These are phyloP conservation scores for Plebejus melissa DNA, from an alignment of 2,888 invertebrate species.

Conservation along the genomic window DNA sequence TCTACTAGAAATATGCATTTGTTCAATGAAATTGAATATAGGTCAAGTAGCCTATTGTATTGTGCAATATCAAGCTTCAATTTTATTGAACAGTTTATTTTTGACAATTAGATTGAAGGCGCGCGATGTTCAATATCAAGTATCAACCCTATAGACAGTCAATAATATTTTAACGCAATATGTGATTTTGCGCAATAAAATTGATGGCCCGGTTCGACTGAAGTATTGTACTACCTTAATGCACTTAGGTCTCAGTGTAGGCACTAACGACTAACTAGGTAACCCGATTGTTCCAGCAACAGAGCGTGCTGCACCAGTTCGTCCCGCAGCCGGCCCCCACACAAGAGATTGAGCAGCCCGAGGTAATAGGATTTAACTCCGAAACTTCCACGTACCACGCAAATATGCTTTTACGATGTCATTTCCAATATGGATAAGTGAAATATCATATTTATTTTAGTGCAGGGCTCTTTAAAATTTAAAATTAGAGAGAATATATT, in stretches of 20 bases:
- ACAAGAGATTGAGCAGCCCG: constrained; percentile 69
- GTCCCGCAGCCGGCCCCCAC: constrained; percentile 71
- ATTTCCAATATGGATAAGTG: neutral
- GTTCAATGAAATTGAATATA: too few species aligned
- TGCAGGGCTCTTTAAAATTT: neutral
- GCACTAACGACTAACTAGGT: neutral
- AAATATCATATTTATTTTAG: neutral
- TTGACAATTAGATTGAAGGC: too few species aligned
- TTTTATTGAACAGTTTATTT: too few species aligned
- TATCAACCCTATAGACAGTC: too few species aligned
- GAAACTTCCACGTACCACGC: neutral
- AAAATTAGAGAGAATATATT: neutral
- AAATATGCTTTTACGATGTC: constrained; percentile 1
- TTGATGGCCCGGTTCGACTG: too few species aligned
- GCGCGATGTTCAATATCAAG: too few species aligned
- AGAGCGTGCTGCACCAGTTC: constrained; percentile 65
- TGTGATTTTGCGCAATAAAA: too few species aligned
- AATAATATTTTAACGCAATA: too few species aligned
- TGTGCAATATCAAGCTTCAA: too few species aligned
- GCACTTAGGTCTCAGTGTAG: neutral
- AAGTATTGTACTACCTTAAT: neutral
- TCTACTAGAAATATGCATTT: too few species aligned
- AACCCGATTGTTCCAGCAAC: constrained; percentile 52
- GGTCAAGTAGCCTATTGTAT: too few species aligned
- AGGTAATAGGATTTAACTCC: constrained; percentile 48